Evolutionary conservation across 2,113 vertebrate genomes (phyloP), one percentile per base, ranked within the genome.

Genomic region (Haemorhous mexicanus): DNA sequence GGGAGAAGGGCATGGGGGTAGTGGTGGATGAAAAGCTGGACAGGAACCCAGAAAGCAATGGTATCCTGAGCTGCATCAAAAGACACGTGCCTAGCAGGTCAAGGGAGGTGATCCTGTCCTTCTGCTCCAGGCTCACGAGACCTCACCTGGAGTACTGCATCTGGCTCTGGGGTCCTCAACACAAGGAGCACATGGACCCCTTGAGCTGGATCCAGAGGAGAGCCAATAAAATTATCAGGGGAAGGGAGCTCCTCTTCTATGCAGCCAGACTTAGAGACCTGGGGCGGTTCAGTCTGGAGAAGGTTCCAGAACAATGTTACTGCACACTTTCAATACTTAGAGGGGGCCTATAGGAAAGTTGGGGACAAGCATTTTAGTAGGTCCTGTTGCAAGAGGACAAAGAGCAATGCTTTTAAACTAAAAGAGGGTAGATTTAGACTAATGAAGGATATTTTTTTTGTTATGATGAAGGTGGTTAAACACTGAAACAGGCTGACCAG

Each of bases 51-150:
- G 44, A 66, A 53, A 11, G 10, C 9, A 62, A 53, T 1, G 0
- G 0, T 23, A 53, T 33, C 27, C 63, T 30, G 27, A 26, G 4
- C 30, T 76, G 10, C n/a, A 66, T 20, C 55, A 84, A 41, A 26
- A 69, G 55, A 74, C 53, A 3, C 1, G 2, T 6, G 18, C 21
- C 30, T 32, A 41, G 10, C 2, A 58, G 55, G 18, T 14, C 2
- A 6, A 50, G 18, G 17, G 37, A 85, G 10, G 20, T 52, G 26
- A 47, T 43, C 46, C 53, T 37, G 6, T 9, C 27, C n/a, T 21
- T 63, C 68, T 66, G 2, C 47, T 41, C 11, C 8, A 9, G 10
- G 47, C 9, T 62, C 0, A 0, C 20, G 43, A 56, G 32, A 53
- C 32, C 16, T 26, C 24, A 26, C 16, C 39, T 44, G 44, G 11